Conservation (phyloP, 2,113 vertebrate species). For the Serilophus lunatus region DNA sequence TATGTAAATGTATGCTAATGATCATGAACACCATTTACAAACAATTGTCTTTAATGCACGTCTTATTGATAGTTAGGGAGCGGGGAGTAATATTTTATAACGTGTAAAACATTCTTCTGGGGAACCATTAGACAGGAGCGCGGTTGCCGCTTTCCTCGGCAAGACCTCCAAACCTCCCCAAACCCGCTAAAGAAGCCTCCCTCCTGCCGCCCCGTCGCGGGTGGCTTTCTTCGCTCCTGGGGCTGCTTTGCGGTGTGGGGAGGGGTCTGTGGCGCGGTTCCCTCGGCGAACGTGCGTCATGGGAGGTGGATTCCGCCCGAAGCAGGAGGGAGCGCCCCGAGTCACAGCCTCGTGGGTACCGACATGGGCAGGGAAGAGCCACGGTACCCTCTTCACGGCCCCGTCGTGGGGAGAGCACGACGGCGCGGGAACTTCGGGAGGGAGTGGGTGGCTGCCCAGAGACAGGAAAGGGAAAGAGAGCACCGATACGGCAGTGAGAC, state of each 20-base stretch:
- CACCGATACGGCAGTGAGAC: too few species aligned
- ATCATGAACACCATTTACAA: slow-evolving; percentile 41
- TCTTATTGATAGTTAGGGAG: slow-evolving; percentile 56
- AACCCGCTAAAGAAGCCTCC: rapidly evolving
- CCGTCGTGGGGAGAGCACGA: background rate
- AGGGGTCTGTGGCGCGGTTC: rapidly evolving
- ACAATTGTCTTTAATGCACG: slow-evolving; percentile 48
- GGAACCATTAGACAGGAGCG: background rate
- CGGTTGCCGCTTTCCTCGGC: background rate
- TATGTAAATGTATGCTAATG: slow-evolving; percentile 69
- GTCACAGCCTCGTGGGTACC: background rate
- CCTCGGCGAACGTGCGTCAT: too few species aligned
- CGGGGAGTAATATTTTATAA: background rate
- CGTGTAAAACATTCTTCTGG: slow-evolving; percentile 5
- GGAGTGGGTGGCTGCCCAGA: background rate
- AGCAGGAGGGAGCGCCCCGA: background rate
- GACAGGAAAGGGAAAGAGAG: background rate
- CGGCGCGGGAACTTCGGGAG: rapidly evolving
- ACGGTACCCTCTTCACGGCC: background rate
- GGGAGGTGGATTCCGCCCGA: rapidly evolving
- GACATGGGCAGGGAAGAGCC: background rate
- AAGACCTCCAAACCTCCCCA: background rate
- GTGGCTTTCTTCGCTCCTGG: background rate
- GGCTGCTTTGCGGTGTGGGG: background rate
- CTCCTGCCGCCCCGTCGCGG: background rate